Evolutionary conservation across 2,113 vertebrate genomes (phyloP).

Genomic region (Takifugu bimaculatus): DNA sequence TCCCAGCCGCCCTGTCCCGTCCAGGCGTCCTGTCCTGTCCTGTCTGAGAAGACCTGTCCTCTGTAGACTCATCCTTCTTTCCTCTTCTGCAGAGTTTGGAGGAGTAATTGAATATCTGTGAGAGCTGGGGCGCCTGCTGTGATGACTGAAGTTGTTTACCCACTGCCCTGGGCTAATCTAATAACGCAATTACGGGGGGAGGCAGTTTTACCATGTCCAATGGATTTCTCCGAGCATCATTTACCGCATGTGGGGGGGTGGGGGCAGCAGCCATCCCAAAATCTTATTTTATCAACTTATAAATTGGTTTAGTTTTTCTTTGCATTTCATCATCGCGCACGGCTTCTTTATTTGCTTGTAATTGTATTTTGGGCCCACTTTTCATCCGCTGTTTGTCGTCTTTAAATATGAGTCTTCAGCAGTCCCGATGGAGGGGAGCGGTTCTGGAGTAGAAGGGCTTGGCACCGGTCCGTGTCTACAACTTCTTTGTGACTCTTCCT

Average conservation of each 20-base stretch:
- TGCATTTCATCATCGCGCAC: conserved; percentile 62
- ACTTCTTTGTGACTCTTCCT: no score
- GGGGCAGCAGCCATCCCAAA: conserved; percentile 61
- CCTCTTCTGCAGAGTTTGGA: conserved; percentile 13
- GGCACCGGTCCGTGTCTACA: no score
- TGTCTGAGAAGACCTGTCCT: conserved; percentile 30
- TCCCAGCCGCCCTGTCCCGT: conserved; percentile 53
- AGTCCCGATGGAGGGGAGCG: no score
- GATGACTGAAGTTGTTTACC: conserved; percentile 71
- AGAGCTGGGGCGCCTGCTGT: conserved; percentile 49
- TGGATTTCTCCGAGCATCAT: conserved; percentile 64
- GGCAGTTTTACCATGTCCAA: conserved; percentile 61
- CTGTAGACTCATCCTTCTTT: conserved; percentile 54
- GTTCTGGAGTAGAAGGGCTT: no score
- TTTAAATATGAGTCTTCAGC: no score
- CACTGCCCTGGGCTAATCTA: conserved; percentile 64
- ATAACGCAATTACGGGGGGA: conserved; percentile 72
- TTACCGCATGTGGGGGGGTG: conserved; percentile 58
- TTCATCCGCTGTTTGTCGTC: no score
- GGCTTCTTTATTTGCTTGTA: conserved; percentile 50
- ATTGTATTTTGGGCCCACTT: conserved; percentile 35
- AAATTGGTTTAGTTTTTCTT: conserved; percentile 66
- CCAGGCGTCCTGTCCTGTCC: conserved; percentile 45
- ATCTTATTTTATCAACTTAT: conserved; percentile 62
- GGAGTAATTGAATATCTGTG: conserved; percentile 66